phyloP scores from a whole-genome alignment of 2,888 invertebrate species.

The Xylocampa areola region DNA sequence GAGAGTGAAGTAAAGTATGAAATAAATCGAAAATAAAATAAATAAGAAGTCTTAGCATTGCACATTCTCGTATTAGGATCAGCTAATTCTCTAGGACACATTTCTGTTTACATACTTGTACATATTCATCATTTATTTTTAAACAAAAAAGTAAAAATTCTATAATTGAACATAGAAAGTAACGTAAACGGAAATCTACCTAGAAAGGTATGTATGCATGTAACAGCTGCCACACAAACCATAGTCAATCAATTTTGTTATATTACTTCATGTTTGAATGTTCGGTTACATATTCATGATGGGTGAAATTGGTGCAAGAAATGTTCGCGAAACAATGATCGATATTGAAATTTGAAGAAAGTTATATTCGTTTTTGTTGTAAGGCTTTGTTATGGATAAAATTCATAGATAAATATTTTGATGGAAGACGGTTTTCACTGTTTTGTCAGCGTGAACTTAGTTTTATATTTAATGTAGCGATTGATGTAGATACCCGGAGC shows the following conservation, averaged over 20 bases:
- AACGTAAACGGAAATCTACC: slow-evolving; percentile 81
- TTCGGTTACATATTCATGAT: slow-evolving; percentile 66
- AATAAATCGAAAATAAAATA: slow-evolving; percentile 82
- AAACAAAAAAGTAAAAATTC: slow-evolving; percentile 1
- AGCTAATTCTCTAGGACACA: slow-evolving; percentile 82
- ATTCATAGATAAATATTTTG: slow-evolving; percentile 25
- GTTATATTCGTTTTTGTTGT: slow-evolving; percentile 36
- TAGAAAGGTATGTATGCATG: slow-evolving; percentile 84
- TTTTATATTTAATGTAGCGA: slow-evolving; percentile 34
- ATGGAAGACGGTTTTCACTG: slow-evolving; percentile 34
- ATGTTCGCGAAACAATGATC: slow-evolving; percentile 49
- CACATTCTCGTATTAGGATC: slow-evolving; percentile 88
- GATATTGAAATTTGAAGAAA: slow-evolving; percentile 29
- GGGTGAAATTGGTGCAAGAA: slow-evolving; percentile 85
- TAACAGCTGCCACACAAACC: slow-evolving; percentile 88
- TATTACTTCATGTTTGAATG: slow-evolving; percentile 64
- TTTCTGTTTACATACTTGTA: slow-evolving; percentile 73
- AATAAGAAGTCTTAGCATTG: slow-evolving; percentile 88
- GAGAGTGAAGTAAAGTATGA: slow-evolving; percentile 84
- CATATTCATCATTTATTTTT: slow-evolving; percentile 22
- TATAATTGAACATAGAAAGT: slow-evolving; percentile 11
- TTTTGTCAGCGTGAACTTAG: slow-evolving; percentile 27
- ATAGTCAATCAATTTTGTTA: slow-evolving; percentile 72
- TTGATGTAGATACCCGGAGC: slow-evolving; percentile 35
- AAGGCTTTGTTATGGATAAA: slow-evolving; percentile 27